Evolutionary conservation across 2,888 invertebrate species (phyloP), one percentile per base, ranked within the genome.

Genomic region (Odontothrips loti): DNA sequence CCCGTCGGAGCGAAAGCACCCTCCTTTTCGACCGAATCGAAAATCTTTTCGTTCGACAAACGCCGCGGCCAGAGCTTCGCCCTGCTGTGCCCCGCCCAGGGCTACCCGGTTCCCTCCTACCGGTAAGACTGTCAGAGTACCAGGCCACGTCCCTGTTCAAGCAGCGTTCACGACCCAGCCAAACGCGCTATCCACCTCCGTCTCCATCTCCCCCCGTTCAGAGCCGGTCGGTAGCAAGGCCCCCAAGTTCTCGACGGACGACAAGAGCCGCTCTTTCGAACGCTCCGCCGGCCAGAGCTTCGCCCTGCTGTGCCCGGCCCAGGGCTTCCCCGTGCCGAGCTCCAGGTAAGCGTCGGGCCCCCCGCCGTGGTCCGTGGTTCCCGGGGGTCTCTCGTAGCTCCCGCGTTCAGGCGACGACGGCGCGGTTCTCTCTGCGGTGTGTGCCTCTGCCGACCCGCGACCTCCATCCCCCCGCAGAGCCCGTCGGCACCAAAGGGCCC

Each of bases 171-270:
- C 51, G n/a, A 51, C 51, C 51, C 51, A 20, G 20, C 34, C 34
- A 43, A 43, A 2, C 34, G 34, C 34, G 48, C 10, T 48, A 15
- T 51, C 51, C 15, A 11, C 15, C 51, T 51, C 51, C 1, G 10
- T 1, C 2, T 63, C 63, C 9, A 1, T n/a, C 20, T 81, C 75
- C 51, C 51, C 85, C 86, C 83, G 83, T 84, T 80, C 89, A 92
- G 93, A 93, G 85, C 93, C 93, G 2, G 90, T 92, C 82, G 92
- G 92, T 86, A 90, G 91, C 83, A 92, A 92, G 86, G 90, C 91
- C 82, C 93, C 93, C 84, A 91, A 91, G 85, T 91, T 91, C 86
- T 90, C 91, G 80, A 89, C 89, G 83, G 91, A 92, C 84, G 90
- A 91, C 84, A 91, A 90, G 87, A 89, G 89, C 83, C 91, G 90